Evolutionary conservation across 2,888 invertebrate species (phyloP).

Genomic region (Thalpophila matura): DNA sequence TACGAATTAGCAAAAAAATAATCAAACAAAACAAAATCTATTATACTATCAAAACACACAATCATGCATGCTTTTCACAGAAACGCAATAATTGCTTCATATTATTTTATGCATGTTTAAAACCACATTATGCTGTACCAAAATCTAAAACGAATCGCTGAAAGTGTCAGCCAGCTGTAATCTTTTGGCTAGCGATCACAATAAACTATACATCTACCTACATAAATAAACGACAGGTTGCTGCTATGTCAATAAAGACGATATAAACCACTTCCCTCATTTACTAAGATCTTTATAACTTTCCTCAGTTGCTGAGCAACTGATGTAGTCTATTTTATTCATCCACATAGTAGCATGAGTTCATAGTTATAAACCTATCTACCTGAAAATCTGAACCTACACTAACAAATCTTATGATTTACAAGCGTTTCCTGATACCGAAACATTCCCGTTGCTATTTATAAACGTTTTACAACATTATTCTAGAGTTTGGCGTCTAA

Average conservation of each 20-base stretch:
- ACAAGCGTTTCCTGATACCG: slow-evolving; percentile 51
- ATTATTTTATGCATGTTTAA: no score
- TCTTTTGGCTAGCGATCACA: slow-evolving; percentile 46
- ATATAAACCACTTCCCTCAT: slow-evolving; percentile 24
- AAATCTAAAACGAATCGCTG: slow-evolving; percentile 21
- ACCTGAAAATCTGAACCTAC: slow-evolving; percentile 44
- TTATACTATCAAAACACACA: no score
- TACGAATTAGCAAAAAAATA: no score
- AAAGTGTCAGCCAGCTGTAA: slow-evolving; percentile 15
- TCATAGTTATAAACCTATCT: slow-evolving; percentile 12
- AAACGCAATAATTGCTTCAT: no score
- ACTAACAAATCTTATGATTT: slow-evolving; percentile 54
- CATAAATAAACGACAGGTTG: slow-evolving; percentile 10
- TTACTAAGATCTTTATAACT: slow-evolving; percentile 11
- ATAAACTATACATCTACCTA: slow-evolving; percentile 20
- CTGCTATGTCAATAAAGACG: slow-evolving; percentile 12
- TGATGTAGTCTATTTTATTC: slow-evolving; percentile 9
- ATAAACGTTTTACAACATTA: slow-evolving; percentile 57
- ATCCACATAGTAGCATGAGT: background rate
- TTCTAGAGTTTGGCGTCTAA: slow-evolving; percentile 55
- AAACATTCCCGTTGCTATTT: slow-evolving; percentile 54
- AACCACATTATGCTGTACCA: background rate
- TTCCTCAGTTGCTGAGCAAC: background rate
- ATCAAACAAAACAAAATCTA: no score
- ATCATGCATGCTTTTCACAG: no score